Conservation (phyloP, 2,113 vertebrate genomes). For the Podarcis cretensis region DNA sequence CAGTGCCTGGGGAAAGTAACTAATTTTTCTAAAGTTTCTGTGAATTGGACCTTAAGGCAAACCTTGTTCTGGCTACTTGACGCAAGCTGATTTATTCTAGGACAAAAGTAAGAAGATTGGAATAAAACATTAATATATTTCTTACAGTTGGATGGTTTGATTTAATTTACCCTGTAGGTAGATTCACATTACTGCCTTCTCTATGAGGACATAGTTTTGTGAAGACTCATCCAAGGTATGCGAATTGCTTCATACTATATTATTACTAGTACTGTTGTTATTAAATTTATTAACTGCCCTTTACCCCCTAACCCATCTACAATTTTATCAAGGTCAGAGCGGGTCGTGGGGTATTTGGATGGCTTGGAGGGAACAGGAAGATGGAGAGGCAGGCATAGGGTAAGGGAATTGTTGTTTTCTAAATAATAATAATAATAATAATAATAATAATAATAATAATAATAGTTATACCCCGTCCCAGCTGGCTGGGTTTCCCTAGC, state of each 20-base stretch:
- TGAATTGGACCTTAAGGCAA: slow-evolving; percentile 44
- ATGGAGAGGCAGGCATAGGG: neutral
- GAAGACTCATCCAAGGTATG: neutral
- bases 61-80: slow-evolving; percentile 68
- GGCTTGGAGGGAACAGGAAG: neutral
- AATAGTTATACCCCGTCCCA: too few relatives aligned
- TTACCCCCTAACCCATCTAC: neutral
- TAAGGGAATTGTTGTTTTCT: neutral
- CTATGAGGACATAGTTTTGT: neutral
- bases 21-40: slow-evolving; percentile 42
- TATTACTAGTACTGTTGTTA: too few relatives aligned
- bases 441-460: too few relatives aligned
- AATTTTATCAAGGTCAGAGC: too few relatives aligned
- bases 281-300: too few relatives aligned
- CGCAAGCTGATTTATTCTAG: slow-evolving; percentile 52
- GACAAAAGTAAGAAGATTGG: slow-evolving; percentile 60
- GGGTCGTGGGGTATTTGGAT: neutral
- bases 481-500: too few relatives aligned
- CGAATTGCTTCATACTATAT: neutral
- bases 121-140: slow-evolving; percentile 53
- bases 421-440: too few relatives aligned
- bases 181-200: slow-evolving; percentile 26
- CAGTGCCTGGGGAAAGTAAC: neutral
- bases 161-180: slow-evolving; percentile 60
- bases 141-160: slow-evolving; percentile 65